These are phyloP conservation scores for Buteo buteo DNA, from an alignment of 2,113 vertebrate genomes.

Conservation along the genomic window DNA sequence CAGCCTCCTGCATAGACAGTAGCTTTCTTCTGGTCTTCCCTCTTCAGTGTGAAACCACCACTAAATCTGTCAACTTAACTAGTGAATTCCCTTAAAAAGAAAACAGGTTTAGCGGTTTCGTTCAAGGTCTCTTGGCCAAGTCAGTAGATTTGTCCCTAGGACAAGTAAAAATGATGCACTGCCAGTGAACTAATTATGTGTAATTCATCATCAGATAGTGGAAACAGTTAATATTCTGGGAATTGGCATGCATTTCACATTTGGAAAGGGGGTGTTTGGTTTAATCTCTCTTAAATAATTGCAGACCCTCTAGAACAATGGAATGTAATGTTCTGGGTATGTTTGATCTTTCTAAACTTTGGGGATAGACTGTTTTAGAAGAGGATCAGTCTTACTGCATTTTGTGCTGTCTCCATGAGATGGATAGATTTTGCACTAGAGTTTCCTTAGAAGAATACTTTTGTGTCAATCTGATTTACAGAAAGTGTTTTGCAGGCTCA, in stretches of 20 bases:
- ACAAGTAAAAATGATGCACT: background rate
- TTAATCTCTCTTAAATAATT: background rate
- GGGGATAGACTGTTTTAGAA: background rate
- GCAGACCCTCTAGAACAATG: background rate
- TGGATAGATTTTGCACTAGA: background rate
- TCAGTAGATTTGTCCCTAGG: background rate
- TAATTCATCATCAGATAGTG: background rate
- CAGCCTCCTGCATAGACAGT: background rate
- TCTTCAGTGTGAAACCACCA: background rate
- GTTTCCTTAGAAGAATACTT: background rate
- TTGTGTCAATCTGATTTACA: background rate
- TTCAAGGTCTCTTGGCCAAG: background rate
- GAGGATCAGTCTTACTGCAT: background rate
- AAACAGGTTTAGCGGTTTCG: background rate
- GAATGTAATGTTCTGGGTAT: background rate
- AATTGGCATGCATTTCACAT: background rate
- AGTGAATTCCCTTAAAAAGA: background rate
- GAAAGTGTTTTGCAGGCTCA: background rate
- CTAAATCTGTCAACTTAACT: background rate
- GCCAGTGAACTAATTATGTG: background rate
- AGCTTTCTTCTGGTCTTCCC: background rate
- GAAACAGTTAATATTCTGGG: background rate
- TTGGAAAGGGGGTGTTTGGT: conserved; percentile 5
- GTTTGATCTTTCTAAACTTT: background rate
- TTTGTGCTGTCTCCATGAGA: background rate